phyloP scores from a whole-genome alignment of 1,140 invertebrate genomes.

The Orchestia grillus region DNA sequence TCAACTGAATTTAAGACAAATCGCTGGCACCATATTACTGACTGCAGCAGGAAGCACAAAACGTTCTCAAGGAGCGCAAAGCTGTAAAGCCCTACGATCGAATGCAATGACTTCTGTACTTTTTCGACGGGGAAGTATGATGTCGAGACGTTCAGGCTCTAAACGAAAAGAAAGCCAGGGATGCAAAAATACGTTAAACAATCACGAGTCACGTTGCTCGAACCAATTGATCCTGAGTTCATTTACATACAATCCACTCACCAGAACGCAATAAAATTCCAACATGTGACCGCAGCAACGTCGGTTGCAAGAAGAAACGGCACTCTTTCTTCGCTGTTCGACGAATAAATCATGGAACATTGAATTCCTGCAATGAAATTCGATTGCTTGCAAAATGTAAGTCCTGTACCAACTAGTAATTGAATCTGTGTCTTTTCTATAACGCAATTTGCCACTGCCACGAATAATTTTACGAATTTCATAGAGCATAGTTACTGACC shows the following conservation, averaged over 20 bases:
- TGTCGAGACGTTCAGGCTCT: too few species aligned
- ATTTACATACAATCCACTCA: neutral
- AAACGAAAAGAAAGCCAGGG: too few species aligned
- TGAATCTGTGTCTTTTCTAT: neutral
- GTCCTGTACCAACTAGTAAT: neutral
- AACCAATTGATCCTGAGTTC: neutral
- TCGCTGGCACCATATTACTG: too few species aligned
- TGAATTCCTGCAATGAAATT: neutral
- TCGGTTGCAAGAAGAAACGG: neutral
- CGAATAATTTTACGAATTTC: neutral
- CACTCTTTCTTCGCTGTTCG: neutral
- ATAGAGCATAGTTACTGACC: neutral
- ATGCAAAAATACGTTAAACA: neutral
- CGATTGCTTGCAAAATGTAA: neutral
- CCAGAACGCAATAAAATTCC: neutral
- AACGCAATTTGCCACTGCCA: neutral
- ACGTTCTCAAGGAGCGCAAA: too few species aligned
- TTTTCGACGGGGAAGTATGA: too few species aligned
- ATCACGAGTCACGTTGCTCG: neutral
- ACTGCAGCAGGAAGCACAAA: too few species aligned
- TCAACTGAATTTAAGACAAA: too few species aligned
- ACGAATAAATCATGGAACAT: neutral
- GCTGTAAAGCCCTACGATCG: too few species aligned
- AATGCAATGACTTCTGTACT: too few species aligned
- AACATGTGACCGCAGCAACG: neutral